Percentiles rank a stretch among this genome's conserved stretches.
These are phyloP conservation scores for Aulostomus chinensis DNA, from an alignment of 2,797 vertebrate species.

Conservation along the genomic window DNA sequence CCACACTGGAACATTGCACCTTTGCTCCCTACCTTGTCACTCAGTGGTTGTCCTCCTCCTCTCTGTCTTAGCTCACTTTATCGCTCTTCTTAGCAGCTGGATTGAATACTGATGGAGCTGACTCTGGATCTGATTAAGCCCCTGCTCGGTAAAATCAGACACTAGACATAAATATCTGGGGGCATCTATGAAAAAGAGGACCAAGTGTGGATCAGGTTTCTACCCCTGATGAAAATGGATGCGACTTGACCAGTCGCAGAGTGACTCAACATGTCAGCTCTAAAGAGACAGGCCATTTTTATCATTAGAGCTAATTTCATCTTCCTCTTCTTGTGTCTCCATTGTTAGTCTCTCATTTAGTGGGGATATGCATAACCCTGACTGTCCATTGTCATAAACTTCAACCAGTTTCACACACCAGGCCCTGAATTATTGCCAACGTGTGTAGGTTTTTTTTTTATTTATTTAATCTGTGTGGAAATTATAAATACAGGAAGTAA, in stretches of 20 bases:
- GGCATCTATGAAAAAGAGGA: conserved; percentile 68
- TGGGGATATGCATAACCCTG: conserved; percentile 56
- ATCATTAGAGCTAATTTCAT: conserved; percentile 79
- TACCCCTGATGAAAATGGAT: conserved; percentile 75
- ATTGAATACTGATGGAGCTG: conserved; percentile 70
- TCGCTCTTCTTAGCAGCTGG: conserved; percentile 52
- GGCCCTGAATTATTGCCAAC: conserved; percentile 30
- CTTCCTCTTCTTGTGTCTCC: conserved; percentile 63
- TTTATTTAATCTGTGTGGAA: background rate
- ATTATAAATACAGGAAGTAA: conserved; percentile 12
- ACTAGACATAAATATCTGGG: conserved; percentile 78
- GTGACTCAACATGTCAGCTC: conserved; percentile 78
- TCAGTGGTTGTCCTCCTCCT: conserved; percentile 25
- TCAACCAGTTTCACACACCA: conserved; percentile 47
- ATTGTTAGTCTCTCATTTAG: conserved; percentile 68
- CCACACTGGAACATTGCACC: conserved; percentile 4
- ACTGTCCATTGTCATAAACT: conserved; percentile 67
- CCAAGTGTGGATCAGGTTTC: conserved; percentile 70
- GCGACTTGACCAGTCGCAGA: conserved; percentile 71
- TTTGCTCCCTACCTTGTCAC: conserved; percentile 21
- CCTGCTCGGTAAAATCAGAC: conserved; percentile 71
- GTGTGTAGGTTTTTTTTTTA: background rate
- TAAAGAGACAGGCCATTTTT: conserved; percentile 71
- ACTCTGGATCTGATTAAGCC: conserved; percentile 77
- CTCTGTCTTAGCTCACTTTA: conserved; percentile 40